Evolutionary conservation across 2,797 vertebrate species (phyloP).

Genomic region (Microchirus variegatus): DNA sequence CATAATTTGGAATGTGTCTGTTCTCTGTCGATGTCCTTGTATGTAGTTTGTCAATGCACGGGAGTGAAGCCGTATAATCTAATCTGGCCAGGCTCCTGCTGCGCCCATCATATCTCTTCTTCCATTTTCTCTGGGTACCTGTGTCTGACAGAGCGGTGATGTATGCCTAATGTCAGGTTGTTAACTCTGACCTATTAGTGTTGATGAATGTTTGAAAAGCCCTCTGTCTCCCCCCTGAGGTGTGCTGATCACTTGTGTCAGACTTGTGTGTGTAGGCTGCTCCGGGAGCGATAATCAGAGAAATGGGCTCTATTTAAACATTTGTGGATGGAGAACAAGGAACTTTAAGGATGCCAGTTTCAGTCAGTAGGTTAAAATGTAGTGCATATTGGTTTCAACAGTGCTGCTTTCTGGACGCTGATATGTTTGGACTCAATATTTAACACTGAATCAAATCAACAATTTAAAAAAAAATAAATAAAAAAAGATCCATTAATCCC

Average conservation of each 20-base stretch:
- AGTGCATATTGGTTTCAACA: not conserved
- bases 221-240: constrained; percentile 40
- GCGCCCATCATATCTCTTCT: constrained; percentile 31
- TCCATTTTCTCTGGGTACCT: constrained; percentile 15
- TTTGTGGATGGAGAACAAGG: not conserved
- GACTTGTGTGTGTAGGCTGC: not conserved
- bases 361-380: not conserved
- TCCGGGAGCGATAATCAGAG: constrained; percentile 3
- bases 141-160: constrained; percentile 55
- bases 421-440: no score
- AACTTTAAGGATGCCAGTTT: not conserved
- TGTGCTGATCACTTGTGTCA: constrained; percentile 19
- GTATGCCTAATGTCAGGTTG: constrained; percentile 54
- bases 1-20: constrained; percentile 1
- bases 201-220: constrained; percentile 68
- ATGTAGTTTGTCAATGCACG: constrained; percentile 20
- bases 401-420: no score
- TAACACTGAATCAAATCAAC: no score
- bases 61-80: constrained; percentile 46
- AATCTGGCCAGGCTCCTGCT: constrained; percentile 38
- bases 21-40: constrained; percentile 8
- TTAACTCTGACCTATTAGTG: constrained; percentile 75
- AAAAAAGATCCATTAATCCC: no score
- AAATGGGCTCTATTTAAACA: not conserved
- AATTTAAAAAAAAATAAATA: no score